Base-by-base conservation (phyloP, 2,888 invertebrate species). In the Graphium colonna region DNA sequence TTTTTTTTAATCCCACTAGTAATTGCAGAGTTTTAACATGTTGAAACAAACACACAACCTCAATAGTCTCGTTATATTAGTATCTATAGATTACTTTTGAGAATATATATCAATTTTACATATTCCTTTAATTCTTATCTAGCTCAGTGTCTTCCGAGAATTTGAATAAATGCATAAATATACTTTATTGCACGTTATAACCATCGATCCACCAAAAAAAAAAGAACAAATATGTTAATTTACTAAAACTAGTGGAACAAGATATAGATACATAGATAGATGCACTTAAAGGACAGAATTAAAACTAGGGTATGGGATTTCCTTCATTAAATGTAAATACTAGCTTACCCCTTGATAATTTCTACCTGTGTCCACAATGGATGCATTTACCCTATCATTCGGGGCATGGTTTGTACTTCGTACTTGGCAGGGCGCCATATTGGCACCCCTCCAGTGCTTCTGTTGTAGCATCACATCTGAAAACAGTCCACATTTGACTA, bases 391-490 rank as follows among this genome's bases (percentile, higher is more conserved):
- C 79, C 68, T 65, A 64, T 28, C 51, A 56, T 54, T 61, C 69
- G 63, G 56, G 70, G 71, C 67, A 65, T 57, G 43, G 42, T 51
- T 49, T 63, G 71, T 69, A 82, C 83, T 91, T 84, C 91, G 91
- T 91, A 85, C 77, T 91, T 92, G 91, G 91, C 90, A 63, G 0
- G 0, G 0, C 18, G 82, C 91, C 91, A 91, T 75, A 18, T 87
- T 90, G 90, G 90, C 79, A 50, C 52, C 3, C 44, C 56, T 77
- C 90, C 90, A 82, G 69, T 57, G 61, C 66, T 60, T 65, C 61
- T 65, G 62, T 62, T 64, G 63, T 63, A 63, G 68, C 65, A 56
- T 64, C 60, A 59, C 58, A 55, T 55, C 52, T 58, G 49, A 64
- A 69, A 71, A 72, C 86, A 87, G 87, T 87, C 65, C 67, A 65